Base-by-base conservation (phyloP, 2,888 invertebrate species). In the Sylvicola cinctus region DNA sequence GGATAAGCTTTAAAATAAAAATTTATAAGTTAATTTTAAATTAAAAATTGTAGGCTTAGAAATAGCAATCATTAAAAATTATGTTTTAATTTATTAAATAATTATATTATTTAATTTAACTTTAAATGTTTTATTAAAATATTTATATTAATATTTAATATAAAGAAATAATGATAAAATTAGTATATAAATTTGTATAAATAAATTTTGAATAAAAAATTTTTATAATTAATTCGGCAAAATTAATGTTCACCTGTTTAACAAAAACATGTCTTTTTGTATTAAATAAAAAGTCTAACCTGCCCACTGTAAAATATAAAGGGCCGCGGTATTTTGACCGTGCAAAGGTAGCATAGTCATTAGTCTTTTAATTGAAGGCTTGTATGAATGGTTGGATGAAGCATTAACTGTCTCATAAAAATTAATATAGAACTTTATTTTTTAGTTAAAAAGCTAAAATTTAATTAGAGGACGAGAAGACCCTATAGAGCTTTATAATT, bases 281-380 rank as follows among this genome's bases (percentile, higher is more conserved):
- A 42, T 45, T 57, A 58, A 58, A 66, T 73, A 59, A 64, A 65
- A 73, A 60, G 66, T 74, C 61, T 60, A 55, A 61, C 68, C 74
- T 77, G 75, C 74, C 68, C 74, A 68, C 66, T 77, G 76, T 70
- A 49, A 37, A 40, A 43, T 49, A 70, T 75, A 59, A 77, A 77
- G 69, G 68, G 75, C 20, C 20, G 20, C 20, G 30, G 30, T 30
- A 30, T 30, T 16, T 16, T 30, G 15, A 30, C 30, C 30, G 73
- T 75, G 66, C 73, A 65, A 75, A 75, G 72, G 74, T 75, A 77
- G 72, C 74, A 73, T 72, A 75, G 75, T 71, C 61, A 71, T 62
- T 76, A 68, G 74, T 71, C 67, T 73, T 65, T 75, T 78, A 73
- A 78, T 73, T 77, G 62, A 54, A 65, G 68, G 65, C 75, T 76